These are phyloP conservation scores for Anticlea derivata DNA, from an alignment of 2,888 invertebrate genomes.

Conservation along the genomic window DNA sequence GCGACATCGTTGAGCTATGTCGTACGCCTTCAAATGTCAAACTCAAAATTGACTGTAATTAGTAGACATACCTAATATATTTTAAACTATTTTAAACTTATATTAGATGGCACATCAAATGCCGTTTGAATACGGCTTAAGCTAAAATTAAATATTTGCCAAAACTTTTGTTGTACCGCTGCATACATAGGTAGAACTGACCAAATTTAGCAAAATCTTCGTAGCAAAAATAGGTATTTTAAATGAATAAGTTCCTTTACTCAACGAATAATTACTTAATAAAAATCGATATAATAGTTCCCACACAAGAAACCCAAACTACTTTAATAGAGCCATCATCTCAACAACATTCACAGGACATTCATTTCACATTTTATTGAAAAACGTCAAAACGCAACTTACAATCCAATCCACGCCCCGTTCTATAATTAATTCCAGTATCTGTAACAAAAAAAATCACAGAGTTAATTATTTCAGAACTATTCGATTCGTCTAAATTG, in stretches of 20 bases:
- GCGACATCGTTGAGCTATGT: too few species aligned
- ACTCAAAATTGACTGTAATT: too few species aligned
- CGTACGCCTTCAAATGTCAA: too few species aligned
- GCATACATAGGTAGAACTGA: too few species aligned
- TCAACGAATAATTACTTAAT: not conserved
- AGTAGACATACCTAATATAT: too few species aligned
- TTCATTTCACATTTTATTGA: constrained; percentile 21
- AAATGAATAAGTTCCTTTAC: not conserved
- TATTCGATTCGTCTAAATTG: constrained; percentile 37
- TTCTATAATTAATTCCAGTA: constrained; percentile 39
- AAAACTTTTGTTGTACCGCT: too few species aligned
- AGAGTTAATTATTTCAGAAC: constrained; percentile 44
- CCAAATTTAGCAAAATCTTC: too few species aligned
- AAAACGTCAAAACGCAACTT: constrained; percentile 39
- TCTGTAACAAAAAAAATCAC: constrained; percentile 53
- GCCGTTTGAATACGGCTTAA: too few species aligned
- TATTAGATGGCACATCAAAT: too few species aligned
- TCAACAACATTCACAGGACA: constrained; percentile 11
- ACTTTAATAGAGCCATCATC: constrained; percentile 21
- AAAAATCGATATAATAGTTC: constrained; percentile 8
- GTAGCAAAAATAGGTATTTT: too few species aligned
- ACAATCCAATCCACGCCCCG: constrained; percentile 41
- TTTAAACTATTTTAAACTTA: too few species aligned
- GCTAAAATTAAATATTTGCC: too few species aligned
- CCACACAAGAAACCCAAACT: constrained; percentile 7